These are phyloP conservation scores for Palaemon carinicauda DNA, from an alignment of 1,140 invertebrate genomes.

Conservation along the genomic window DNA sequence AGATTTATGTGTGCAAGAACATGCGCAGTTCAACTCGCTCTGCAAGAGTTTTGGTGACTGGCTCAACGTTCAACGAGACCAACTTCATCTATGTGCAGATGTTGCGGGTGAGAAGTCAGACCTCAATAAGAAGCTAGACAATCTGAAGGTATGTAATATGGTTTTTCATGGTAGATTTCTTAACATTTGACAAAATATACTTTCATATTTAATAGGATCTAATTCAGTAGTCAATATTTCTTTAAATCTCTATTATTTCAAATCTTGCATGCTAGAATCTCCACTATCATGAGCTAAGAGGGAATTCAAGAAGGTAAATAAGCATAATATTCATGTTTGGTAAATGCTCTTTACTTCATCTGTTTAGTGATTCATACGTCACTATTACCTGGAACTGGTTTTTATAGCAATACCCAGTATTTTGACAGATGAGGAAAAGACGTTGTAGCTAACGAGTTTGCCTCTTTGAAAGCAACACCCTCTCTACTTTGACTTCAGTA, in stretches of 20 bases:
- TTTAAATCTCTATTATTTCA: not conserved
- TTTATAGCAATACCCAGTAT: too few species aligned
- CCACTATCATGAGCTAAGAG: not conserved
- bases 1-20: conserved; percentile 85
- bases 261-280: conserved; percentile 26
- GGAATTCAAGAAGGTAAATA: too few species aligned
- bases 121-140: conserved; percentile 77
- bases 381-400: too few species aligned
- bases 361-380: too few species aligned
- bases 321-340: too few species aligned
- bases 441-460: too few species aligned
- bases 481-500: too few species aligned
- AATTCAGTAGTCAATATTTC: conserved; percentile 13
- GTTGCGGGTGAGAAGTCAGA: conserved; percentile 82
- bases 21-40: conserved; percentile 78
- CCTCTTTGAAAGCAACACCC: too few species aligned
- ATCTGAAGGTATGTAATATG: conserved; percentile 67
- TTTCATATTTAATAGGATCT: conserved; percentile 1
- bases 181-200: not conserved
- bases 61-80: conserved; percentile 78
- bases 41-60: conserved; percentile 81
- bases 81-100: conserved; percentile 76
- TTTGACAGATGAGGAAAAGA: too few species aligned
- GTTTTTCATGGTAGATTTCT: not conserved
- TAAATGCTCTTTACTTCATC: too few species aligned